Percentiles rank a stretch among this genome's conserved stretches.
Evolutionary conservation across 2,888 invertebrate genomes (phyloP).

Genomic region (Megamerina dolium): DNA sequence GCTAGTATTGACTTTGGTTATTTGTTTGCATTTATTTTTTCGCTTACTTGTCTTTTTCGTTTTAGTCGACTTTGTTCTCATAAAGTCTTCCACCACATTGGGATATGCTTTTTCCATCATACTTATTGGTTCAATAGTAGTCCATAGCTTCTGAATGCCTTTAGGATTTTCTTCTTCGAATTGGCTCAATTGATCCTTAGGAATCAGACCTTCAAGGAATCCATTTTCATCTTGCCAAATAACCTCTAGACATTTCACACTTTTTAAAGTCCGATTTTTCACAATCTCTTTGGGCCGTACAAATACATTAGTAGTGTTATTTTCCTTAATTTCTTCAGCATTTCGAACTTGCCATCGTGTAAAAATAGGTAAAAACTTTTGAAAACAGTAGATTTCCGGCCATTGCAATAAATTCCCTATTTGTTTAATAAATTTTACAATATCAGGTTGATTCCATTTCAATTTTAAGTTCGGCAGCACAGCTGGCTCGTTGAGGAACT

Average conservation of each 20-base stretch:
- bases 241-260: constrained; percentile 65
- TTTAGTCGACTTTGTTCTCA: constrained; percentile 56
- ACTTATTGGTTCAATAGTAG: constrained; percentile 64
- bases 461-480: constrained; percentile 54
- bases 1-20: constrained; percentile 26
- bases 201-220: constrained; percentile 56
- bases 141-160: constrained; percentile 53
- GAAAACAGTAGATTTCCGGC: constrained; percentile 69
- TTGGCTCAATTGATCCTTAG: constrained; percentile 55
- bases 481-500: constrained; percentile 59
- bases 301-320: constrained; percentile 18
- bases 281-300: constrained; percentile 54
- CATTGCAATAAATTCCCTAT: constrained; percentile 63
- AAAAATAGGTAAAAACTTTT: constrained; percentile 69
- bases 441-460: constrained; percentile 61
- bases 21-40: constrained; percentile 7
- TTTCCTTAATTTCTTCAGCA: constrained; percentile 3
- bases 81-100: constrained; percentile 55
- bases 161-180: constrained; percentile 50
- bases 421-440: constrained; percentile 64
- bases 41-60: constrained; percentile 49
- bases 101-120: constrained; percentile 60
- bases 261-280: constrained; percentile 55
- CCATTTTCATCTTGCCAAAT: constrained; percentile 60
- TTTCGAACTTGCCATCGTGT: constrained; percentile 66